Evolutionary conservation across 2,113 vertebrate species (phyloP), one percentile per base, ranked within the genome.

Genomic region (Tor tambroides): DNA sequence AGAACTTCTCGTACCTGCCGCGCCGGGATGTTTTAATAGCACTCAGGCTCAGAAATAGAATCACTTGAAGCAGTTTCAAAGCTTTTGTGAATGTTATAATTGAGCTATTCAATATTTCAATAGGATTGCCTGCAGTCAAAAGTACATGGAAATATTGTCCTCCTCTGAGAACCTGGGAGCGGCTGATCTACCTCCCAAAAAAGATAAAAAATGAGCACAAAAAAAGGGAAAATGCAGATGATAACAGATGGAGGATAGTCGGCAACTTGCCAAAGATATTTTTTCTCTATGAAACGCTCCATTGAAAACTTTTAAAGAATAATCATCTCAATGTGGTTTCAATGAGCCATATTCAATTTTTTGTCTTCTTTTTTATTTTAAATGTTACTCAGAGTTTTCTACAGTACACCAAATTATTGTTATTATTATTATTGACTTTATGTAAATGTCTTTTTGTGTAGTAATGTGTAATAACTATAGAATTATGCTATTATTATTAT

Each of bases 31-130:
- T 89, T 84, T 92, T 87, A 89, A 85, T 79, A 72, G 78, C 76
- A 85, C 72, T 78, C 86, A 84, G 86, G 90, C 41, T 59, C 84
- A 76, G 85, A 83, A 89, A 90, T 87, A 89, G 90, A 91, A 89
- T 86, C 92, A 92, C 93, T 94, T 88, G 89, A 89, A 90, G 90
- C 89, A 75, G 85, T 91, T 93, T 92, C 88, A 93, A 51, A 90
- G 86, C 91, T 86, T 90, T 91, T 93, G 91, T 94, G 90, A 92
- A 90, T 90, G 91, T 93, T 91, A 91, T 86, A 91, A 90, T 86
- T 69, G 86, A 89, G 92, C 91, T 93, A 88, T 93, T 94, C 91
- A 94, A 93, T 94, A 92, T 93, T 94, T 94, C 91, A 95, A 91
- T 91, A 89, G 88, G 80, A 81, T 90, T 56, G 67, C 88, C 80